Percentiles rank a stretch among this genome's conserved stretches.
These are phyloP conservation scores for Mya arenaria DNA, from an alignment of 1,140 invertebrate species.

Conservation along the genomic window DNA sequence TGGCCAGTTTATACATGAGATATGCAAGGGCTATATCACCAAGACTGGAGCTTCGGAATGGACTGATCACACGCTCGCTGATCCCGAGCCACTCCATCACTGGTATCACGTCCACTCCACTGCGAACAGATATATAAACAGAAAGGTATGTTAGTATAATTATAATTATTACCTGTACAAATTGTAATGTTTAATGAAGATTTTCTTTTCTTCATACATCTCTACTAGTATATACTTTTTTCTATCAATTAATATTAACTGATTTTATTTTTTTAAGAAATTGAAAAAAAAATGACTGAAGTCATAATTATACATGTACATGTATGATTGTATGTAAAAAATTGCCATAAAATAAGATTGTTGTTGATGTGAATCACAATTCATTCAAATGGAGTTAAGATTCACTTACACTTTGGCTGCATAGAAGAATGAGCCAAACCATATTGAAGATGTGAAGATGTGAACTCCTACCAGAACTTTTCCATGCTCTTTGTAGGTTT, in stretches of 20 bases:
- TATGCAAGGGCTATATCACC: constrained; percentile 95
- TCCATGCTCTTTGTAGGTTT: constrained; percentile 97
- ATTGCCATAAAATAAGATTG: background rate
- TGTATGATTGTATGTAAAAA: background rate
- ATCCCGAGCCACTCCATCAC: constrained; percentile 88
- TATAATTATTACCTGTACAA: background rate
- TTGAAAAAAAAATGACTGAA: no score
- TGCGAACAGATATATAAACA: constrained; percentile 78
- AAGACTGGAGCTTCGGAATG: constrained; percentile 86
- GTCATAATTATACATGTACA: no score
- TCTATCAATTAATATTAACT: no score
- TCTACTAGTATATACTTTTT: no score
- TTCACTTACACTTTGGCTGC: constrained; percentile 89
- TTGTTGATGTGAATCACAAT: no score
- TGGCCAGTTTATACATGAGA: constrained; percentile 94
- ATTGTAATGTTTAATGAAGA: background rate
- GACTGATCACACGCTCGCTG: constrained; percentile 88
- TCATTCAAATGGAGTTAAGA: background rate
- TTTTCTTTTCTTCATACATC: no score
- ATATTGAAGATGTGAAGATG: constrained; percentile 90
- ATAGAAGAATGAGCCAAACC: constrained; percentile 93
- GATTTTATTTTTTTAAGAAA: no score
- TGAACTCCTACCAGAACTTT: constrained; percentile 96
- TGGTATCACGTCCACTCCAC: constrained; percentile 92
- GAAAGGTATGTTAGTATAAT: background rate